Base-by-base conservation (phyloP, 2,888 invertebrate species). In the Digitonthophagus gazella region DNA sequence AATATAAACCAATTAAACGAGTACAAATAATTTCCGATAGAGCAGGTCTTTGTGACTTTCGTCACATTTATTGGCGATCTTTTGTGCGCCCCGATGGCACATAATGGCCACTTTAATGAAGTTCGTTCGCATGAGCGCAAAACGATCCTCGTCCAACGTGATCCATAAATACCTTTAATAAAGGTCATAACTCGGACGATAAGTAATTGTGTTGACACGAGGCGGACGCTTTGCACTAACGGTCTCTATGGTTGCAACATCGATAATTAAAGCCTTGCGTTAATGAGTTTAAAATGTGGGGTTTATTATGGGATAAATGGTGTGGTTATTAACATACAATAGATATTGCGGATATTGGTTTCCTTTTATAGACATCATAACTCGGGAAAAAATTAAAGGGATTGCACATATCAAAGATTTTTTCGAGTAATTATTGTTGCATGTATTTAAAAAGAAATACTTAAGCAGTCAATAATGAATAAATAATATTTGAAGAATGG, bases 81-180 rank as follows among this genome's bases (percentile, higher is more conserved):
- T 44, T 44, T 44, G 28, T 44, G 28, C 28, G 28, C 28, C 28
- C 28, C 28, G 28, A 44, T 44, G 28, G 28, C 28, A 44, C 28
- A 44, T 44, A 44, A 44, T 44, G 28, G 28, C 28, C 28, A 44
- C 28, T 44, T 44, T 44, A 44, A 44, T 44, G 28, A 44, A 44
- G 28, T 44, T 44, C 28, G 28, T 44, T 44, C 28, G 28, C 11
- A 44, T 44, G 11, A 44, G 28, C 28, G 28, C 28, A 44, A 44
- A 44, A 44, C 28, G 28, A 44, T 44, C 28, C 28, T 44, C 28
- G 11, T 44, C 11, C 28, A 55, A 65, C 55, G 65, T 65, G 65
- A 55, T 65, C 65, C 65, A 65, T 65, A 65, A 65, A 65, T 65
- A 65, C 11, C 54, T 19, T 55, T 65, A 65, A 65, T 65, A 55